A percentile compares a stretch with the other conserved stretches of the same genome.
Evolutionary conservation across 2,888 invertebrate species (phyloP).

Genomic region (Seira sanloemensis): DNA sequence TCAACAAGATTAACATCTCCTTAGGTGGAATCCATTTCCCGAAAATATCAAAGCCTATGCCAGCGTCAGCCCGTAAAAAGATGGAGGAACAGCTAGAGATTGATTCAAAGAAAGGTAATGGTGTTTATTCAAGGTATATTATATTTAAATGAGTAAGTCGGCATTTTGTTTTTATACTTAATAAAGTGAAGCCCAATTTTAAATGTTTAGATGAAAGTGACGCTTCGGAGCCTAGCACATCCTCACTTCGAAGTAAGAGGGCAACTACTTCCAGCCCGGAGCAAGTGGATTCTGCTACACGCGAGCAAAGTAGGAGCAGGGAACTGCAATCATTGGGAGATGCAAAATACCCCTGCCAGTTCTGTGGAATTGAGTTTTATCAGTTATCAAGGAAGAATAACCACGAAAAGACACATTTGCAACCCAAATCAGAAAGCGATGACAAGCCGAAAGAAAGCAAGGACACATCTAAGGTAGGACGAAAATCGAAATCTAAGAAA

Average conservation of each 20-base stretch:
- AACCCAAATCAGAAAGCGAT: background rate
- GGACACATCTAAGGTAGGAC: constrained; percentile 12
- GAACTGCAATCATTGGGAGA: background rate
- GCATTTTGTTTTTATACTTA: no score
- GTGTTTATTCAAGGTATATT: background rate
- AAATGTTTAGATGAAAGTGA: no score
- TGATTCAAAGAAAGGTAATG: background rate
- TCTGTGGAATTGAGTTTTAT: constrained; percentile 35
- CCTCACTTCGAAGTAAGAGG: background rate
- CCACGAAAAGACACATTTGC: constrained; percentile 9
- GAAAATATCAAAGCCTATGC: constrained; percentile 45
- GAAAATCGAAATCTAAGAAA: background rate
- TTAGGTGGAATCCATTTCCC: constrained; percentile 48
- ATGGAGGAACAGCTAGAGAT: background rate
- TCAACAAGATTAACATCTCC: constrained; percentile 40
- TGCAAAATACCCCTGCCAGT: constrained; percentile 31
- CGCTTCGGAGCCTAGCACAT: background rate
- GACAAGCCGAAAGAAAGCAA: background rate
- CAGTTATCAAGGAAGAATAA: background rate
- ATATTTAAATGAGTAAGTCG: background rate
- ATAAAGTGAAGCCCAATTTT: no score
- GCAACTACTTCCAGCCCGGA: background rate
- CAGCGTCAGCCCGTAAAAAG: constrained; percentile 32
- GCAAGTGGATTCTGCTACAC: no score
- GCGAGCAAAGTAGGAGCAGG: background rate